These are phyloP conservation scores for Cercopithecus mona DNA, from an alignment of 2,113 vertebrate genomes.

Conservation along the genomic window DNA sequence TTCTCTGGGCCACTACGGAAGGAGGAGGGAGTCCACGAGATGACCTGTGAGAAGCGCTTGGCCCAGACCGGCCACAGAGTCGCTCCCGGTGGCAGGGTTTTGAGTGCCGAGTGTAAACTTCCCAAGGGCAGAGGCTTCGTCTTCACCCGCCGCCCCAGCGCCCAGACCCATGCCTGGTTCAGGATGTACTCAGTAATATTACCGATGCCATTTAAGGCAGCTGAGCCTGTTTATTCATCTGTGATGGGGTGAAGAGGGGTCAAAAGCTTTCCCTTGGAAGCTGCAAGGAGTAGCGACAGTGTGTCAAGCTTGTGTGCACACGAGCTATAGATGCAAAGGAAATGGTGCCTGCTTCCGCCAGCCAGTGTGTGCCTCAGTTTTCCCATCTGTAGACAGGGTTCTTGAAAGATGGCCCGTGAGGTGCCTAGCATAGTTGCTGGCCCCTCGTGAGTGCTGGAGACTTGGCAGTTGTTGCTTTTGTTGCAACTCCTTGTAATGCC, in stretches of 20 bases:
- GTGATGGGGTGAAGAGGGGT: neutral
- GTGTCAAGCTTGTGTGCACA: neutral
- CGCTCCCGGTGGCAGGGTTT: neutral
- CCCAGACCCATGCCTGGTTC: constrained; percentile 39
- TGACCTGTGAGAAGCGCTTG: neutral
- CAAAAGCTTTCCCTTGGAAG: neutral
- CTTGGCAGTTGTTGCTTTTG: neutral
- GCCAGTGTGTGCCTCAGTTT: neutral
- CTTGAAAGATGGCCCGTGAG: neutral
- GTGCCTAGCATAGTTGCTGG: neutral
- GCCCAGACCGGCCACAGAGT: neutral
- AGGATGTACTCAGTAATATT: constrained; percentile 53
- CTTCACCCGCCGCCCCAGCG: neutral
- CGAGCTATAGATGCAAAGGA: neutral
- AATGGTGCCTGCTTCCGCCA: neutral
- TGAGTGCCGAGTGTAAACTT: neutral
- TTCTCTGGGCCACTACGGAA: neutral
- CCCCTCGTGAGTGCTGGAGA: neutral
- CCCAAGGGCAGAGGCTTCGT: neutral
- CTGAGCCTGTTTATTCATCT: neutral
- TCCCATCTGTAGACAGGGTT: neutral
- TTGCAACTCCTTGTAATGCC: neutral
- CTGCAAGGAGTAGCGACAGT: neutral
- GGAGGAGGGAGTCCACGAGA: neutral
- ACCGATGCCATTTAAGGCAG: neutral